Evolutionary conservation across 2,797 vertebrate genomes (phyloP), one percentile per base, ranked within the genome.

Genomic region (Sebastes oblongus): DNA sequence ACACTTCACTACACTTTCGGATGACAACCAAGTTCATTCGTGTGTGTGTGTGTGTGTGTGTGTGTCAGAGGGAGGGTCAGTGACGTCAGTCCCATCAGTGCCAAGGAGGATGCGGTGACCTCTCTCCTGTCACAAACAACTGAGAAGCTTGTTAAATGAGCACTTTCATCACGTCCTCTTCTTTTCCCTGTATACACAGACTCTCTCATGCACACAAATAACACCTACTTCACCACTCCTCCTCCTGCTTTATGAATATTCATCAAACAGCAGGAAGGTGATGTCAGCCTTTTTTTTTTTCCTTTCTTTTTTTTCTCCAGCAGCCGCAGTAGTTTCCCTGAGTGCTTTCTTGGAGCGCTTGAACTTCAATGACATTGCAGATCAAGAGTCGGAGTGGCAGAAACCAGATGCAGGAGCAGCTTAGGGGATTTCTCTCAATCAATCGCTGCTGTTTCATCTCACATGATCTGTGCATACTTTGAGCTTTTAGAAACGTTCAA

Each of bases 201-300:
- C 66, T 66, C 22, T 5, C 36, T 1, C 62, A 30, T 18, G 29
- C 72, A 54, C 71, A 68, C 62, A 59, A 52, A 66, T 42, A 32
- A 29, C 79, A 67, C 36, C 73, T 59, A 55, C 76, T 72, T 34
- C 39, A 36, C 77, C 46, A 50, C 46, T 50, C 18, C 46, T 50
- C 14, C 58, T 82, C 36, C 64, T 22, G 4, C 75, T 69, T 78
- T 24, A 88, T 92, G 80, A 91, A 88, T 92, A 92, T 91, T 92
- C 81, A 92, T 82, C 54, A 78, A 46, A 81, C 18, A 8, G 46
- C 3, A 54, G 18, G 46, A 32, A 68, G 70, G 75, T 85, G 82
- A 92, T 83, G 89, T 91, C 78, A 93, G 87, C 52, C 70, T 42
- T 65, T 66, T 36, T 42, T 5, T 7, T 11, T 22, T 22, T 8